Evolutionary conservation across 2,888 invertebrate genomes (phyloP).

Genomic region (Scaptomyza caliginosa): DNA sequence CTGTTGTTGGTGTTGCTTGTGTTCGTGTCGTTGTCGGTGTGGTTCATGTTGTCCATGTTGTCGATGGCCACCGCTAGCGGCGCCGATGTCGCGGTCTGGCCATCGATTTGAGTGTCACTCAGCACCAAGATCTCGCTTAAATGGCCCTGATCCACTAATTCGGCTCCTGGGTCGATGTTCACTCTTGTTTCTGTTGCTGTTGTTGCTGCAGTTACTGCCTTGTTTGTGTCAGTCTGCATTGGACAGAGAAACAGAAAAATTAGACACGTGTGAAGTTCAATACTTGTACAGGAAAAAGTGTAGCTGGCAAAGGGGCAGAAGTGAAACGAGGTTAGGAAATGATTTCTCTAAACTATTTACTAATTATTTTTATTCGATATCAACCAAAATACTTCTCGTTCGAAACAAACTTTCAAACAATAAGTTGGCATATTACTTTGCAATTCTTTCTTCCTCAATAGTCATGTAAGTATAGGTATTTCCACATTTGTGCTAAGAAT

Average conservation of each 20-base stretch:
- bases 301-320: neutral
- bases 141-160: conserved; percentile 68
- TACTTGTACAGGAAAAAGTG: neutral
- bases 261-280: conserved; percentile 68
- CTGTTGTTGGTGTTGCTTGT: conserved; percentile 34
- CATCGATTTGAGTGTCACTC: conserved; percentile 80
- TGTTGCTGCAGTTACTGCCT: conserved; percentile 40
- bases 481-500: neutral
- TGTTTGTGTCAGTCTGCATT: conserved; percentile 66
- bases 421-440: neutral
- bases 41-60: conserved; percentile 60
- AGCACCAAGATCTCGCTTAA: conserved; percentile 77
- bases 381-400: neutral
- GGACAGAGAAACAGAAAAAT: conserved; percentile 43
- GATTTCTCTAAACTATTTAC: too few relatives aligned
- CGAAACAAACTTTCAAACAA: neutral
- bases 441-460: too few relatives aligned
- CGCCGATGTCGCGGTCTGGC: conserved; percentile 48
- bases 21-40: conserved; percentile 48
- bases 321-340: neutral
- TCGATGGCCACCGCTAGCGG: conserved; percentile 60
- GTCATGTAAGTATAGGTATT: neutral
- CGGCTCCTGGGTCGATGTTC: conserved; percentile 49
- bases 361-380: too few relatives aligned
- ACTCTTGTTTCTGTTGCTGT: conserved; percentile 27